Evolutionary conservation across 2,113 vertebrate species (phyloP).

Genomic region (Hiodon alosoides): DNA sequence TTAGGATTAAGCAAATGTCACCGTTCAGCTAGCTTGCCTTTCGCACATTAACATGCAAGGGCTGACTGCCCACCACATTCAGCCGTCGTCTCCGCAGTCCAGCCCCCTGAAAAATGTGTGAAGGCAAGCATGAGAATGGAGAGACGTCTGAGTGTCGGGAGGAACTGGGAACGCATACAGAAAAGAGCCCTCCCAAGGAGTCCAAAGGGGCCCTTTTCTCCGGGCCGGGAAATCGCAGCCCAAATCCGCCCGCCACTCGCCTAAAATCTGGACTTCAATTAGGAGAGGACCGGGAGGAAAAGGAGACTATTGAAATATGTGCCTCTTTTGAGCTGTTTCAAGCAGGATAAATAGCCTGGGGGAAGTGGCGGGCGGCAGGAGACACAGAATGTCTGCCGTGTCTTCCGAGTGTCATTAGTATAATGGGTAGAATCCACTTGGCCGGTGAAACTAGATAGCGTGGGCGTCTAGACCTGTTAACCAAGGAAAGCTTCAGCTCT

Average conservation of each 20-base stretch:
- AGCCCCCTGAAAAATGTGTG: conserved; percentile 57
- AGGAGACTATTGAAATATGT: too few relatives aligned
- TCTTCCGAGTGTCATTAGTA: too few relatives aligned
- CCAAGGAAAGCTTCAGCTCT: too few relatives aligned
- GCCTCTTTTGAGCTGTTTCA: too few relatives aligned
- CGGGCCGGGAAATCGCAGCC: too few relatives aligned
- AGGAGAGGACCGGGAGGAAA: too few relatives aligned
- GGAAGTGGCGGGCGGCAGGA: too few relatives aligned
- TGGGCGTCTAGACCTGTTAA: too few relatives aligned
- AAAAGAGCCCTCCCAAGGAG: conserved; percentile 63
- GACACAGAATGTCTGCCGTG: too few relatives aligned
- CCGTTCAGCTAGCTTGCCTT: conserved; percentile 42
- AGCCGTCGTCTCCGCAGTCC: conserved; percentile 53
- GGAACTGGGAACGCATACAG: conserved; percentile 63
- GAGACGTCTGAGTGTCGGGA: conserved; percentile 43
- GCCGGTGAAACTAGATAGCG: too few relatives aligned
- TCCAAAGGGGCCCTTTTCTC: conserved; percentile 16
- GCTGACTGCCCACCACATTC: conserved; percentile 56
- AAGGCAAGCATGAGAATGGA: conserved; percentile 64
- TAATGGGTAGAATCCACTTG: too few relatives aligned
- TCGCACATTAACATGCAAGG: conserved; percentile 59
- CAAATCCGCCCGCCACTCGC: conserved; percentile 42
- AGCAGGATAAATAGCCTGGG: too few relatives aligned
- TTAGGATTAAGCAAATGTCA: conserved; percentile 42
- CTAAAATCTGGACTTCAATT: background rate